These are phyloP conservation scores for Athrips mouffetella DNA, from an alignment of 2,888 invertebrate genomes.

Conservation along the genomic window DNA sequence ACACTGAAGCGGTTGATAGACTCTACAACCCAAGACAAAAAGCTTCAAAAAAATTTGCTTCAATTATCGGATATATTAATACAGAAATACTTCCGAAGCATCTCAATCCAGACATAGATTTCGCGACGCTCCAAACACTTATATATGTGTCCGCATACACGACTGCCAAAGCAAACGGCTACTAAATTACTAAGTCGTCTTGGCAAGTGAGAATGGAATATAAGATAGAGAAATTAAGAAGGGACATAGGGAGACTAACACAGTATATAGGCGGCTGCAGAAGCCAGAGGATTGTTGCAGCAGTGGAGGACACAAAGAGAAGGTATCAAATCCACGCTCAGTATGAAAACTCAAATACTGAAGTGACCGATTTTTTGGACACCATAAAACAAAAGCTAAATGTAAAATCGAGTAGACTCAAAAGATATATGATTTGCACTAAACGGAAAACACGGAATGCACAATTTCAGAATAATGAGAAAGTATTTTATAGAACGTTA, in stretches of 20 bases:
- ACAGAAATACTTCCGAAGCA: no score
- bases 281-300: not conserved
- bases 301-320: not conserved
- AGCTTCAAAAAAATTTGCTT: no score
- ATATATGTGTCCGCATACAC: no score
- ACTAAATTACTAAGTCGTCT: no score
- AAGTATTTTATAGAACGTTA: not conserved
- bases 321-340: not conserved
- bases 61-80: no score
- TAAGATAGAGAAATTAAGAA: not conserved
- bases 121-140: no score
- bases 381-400: not conserved
- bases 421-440: not conserved
- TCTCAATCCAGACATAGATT: no score
- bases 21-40: no score
- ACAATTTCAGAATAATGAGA: not conserved
- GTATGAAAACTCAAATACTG: not conserved
- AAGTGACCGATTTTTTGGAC: not conserved
- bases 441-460: not conserved
- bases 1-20: no score
- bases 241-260: not conserved
- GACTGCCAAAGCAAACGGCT: no score
- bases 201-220: no score
- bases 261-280: not conserved
- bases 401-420: not conserved